These are phyloP conservation scores for Musca vetustissima DNA, from an alignment of 1,140 invertebrate species.

Conservation along the genomic window DNA sequence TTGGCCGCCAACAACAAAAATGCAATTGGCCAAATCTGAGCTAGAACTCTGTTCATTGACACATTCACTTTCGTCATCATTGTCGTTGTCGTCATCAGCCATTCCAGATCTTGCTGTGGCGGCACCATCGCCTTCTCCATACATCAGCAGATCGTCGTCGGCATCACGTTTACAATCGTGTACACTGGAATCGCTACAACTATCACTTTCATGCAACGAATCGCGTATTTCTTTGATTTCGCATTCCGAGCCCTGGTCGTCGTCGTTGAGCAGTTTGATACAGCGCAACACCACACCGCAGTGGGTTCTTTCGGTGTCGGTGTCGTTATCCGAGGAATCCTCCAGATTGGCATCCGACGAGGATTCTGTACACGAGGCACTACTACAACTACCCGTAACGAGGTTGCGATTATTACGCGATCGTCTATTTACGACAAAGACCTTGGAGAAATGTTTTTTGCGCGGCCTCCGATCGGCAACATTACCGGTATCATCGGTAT, in stretches of 20 bases:
- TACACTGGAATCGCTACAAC: slow-evolving; percentile 19
- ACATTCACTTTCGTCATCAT: slow-evolving; percentile 50
- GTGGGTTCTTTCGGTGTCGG: slow-evolving; percentile 58
- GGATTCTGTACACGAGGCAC: slow-evolving; percentile 62
- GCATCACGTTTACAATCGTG: slow-evolving; percentile 20
- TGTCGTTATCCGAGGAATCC: slow-evolving; percentile 61
- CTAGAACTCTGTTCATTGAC: not conserved
- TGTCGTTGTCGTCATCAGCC: slow-evolving; percentile 25
- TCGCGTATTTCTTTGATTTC: slow-evolving; percentile 8
- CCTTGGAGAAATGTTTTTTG: slow-evolving; percentile 68
- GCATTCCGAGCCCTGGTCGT: not conserved
- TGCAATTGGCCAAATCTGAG: slow-evolving; percentile 52
- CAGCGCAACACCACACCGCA: slow-evolving; percentile 56
- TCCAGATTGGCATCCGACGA: slow-evolving; percentile 59
- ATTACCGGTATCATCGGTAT: slow-evolving; percentile 52
- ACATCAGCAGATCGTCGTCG: slow-evolving; percentile 2
- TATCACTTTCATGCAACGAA: slow-evolving; percentile 22
- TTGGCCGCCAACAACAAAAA: slow-evolving; percentile 50
- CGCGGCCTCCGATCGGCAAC: slow-evolving; percentile 57
- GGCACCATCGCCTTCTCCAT: no score
- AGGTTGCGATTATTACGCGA: slow-evolving; percentile 4
- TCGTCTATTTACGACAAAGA: slow-evolving; percentile 69
- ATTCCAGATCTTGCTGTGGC: no score
- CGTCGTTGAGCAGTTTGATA: slow-evolving; percentile 49
- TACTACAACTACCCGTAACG: slow-evolving; percentile 61